Evolutionary conservation across 2,888 invertebrate genomes (phyloP).

Genomic region (Loripinus fragilis): DNA sequence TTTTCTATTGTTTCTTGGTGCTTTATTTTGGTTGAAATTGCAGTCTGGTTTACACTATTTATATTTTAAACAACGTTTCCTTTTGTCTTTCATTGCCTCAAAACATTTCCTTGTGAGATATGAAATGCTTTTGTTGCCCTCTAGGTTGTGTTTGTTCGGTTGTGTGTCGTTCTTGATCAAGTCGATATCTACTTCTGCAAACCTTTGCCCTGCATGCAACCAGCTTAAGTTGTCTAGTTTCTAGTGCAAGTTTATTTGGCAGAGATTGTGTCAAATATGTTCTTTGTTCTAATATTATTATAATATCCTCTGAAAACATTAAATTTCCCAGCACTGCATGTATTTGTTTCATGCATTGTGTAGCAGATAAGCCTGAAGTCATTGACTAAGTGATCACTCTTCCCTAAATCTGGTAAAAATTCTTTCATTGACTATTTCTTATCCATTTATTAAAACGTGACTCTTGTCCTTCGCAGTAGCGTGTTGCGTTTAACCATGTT

Average conservation of each 20-base stretch:
- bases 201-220: not conserved
- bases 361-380: conserved; percentile 1
- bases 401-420: not conserved
- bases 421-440: not conserved
- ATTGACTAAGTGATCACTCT: not conserved
- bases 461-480: not conserved
- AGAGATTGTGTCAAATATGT: not conserved
- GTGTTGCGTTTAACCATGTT: not conserved
- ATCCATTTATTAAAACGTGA: not conserved
- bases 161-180: conserved; percentile 4
- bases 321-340: not conserved
- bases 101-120: not conserved
- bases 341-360: not conserved
- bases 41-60: conserved; percentile 4
- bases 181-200: not conserved
- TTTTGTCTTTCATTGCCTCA: not conserved
- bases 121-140: not conserved
- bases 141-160: not conserved
- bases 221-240: not conserved
- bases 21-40: not conserved
- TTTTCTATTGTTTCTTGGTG: conserved; percentile 2
- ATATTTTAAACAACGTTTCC: conserved; percentile 7
- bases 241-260: not conserved
- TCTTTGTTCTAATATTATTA: not conserved
- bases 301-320: not conserved